Percentiles rank a stretch among this genome's conserved stretches.
phyloP scores from a whole-genome alignment of 2,797 vertebrate species.

The Knipowitschia caucasica region DNA sequence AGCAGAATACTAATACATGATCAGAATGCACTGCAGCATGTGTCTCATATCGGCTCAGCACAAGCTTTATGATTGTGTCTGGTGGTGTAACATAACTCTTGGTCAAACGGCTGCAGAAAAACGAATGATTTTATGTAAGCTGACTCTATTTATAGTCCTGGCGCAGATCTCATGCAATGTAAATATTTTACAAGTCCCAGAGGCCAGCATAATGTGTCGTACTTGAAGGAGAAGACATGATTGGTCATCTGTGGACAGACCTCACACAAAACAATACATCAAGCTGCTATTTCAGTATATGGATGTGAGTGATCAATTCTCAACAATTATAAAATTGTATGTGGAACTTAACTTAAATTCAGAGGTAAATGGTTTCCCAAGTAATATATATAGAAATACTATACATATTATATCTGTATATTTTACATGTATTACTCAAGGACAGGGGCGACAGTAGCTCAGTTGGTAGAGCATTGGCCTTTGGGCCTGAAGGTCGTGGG shows the following conservation, averaged over 20 bases:
- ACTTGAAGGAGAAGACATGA: constrained; percentile 33
- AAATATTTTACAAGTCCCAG: constrained; percentile 51
- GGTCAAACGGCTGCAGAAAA: not conserved
- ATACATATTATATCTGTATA: no score
- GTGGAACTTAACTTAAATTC: no score
- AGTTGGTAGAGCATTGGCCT: no score
- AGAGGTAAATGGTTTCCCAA: no score
- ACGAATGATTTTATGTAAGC: constrained; percentile 30
- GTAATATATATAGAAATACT: no score
- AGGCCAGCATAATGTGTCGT: constrained; percentile 25
- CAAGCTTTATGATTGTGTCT: constrained; percentile 8
- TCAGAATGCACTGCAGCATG: constrained; percentile 10
- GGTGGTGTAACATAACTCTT: not conserved
- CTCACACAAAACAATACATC: constrained; percentile 1
- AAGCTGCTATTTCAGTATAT: not conserved
- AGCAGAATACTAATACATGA: constrained; percentile 33
- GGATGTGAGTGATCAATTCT: not conserved
- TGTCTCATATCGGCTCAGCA: not conserved
- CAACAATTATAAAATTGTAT: no score
- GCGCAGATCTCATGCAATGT: constrained; percentile 32
- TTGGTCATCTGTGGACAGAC: constrained; percentile 7
- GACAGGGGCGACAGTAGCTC: no score
- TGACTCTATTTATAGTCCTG: constrained; percentile 50
- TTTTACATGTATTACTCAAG: no score
- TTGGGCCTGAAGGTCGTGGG: no score